These are phyloP conservation scores for Cotesia congregata DNA, from an alignment of 2,888 invertebrate genomes.

Conservation along the genomic window DNA sequence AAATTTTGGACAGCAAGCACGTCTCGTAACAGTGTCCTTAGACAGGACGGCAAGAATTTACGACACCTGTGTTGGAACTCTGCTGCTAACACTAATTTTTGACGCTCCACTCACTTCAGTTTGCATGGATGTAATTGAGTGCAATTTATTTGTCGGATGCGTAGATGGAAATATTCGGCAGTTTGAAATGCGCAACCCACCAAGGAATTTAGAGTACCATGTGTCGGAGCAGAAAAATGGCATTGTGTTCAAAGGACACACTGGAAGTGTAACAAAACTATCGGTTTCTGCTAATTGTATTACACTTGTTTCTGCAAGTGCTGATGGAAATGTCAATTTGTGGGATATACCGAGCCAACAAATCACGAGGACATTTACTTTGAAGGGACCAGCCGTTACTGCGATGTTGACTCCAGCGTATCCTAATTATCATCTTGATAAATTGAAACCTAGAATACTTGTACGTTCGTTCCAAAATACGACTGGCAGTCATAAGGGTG, in stretches of 20 bases:
- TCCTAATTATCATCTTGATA: conserved; percentile 75
- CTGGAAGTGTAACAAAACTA: conserved; percentile 79
- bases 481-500: conserved; percentile 71
- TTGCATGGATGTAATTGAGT: conserved; percentile 79
- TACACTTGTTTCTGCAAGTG: conserved; percentile 82
- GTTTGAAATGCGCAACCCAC: conserved; percentile 78
- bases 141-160: conserved; percentile 82
- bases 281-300: conserved; percentile 81
- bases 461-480: conserved; percentile 77
- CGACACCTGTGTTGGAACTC: conserved; percentile 78
- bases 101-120: conserved; percentile 80
- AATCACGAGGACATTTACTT: conserved; percentile 78
- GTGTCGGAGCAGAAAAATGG: conserved; percentile 65
- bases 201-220: conserved; percentile 56
- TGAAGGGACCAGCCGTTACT: conserved; percentile 84
- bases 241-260: conserved; percentile 78
- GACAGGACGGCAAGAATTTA: conserved; percentile 90
- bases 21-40: conserved; percentile 82
- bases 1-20: conserved; percentile 77
- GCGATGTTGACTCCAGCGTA: conserved; percentile 77
- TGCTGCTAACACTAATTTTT: conserved; percentile 83
- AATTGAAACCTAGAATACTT: conserved; percentile 74
- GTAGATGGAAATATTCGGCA: conserved; percentile 80
- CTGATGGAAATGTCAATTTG: conserved; percentile 80
- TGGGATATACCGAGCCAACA: conserved; percentile 88